Percentiles rank a stretch among this genome's conserved stretches.
Conservation (phyloP, 2,113 vertebrate genomes). For the Malurus alboscapulatus region DNA sequence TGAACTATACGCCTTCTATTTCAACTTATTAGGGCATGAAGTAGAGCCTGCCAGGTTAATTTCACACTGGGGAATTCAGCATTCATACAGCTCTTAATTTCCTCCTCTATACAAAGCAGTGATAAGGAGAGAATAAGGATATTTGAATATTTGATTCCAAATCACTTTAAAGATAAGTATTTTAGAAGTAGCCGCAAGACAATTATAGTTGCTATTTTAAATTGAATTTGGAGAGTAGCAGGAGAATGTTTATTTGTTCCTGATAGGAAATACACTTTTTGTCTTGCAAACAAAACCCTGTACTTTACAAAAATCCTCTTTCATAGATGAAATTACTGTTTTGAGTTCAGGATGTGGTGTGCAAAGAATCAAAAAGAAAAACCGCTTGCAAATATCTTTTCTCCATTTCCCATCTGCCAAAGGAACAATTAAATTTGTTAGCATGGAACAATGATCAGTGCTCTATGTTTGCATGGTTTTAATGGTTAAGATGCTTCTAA, state of each 20-base stretch:
- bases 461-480: background rate
- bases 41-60: slow-evolving; percentile 49
- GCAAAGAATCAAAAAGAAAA: slow-evolving; percentile 14
- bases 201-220: background rate
- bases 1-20: slow-evolving; percentile 44
- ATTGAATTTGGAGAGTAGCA: background rate
- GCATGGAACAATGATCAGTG: background rate
- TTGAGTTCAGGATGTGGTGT: slow-evolving; percentile 26
- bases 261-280: background rate
- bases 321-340: background rate
- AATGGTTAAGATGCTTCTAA: background rate
- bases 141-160: slow-evolving; percentile 20
- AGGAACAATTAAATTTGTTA: slow-evolving; percentile 2
- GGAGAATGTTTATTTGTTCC: background rate
- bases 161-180: background rate
- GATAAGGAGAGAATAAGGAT: background rate
- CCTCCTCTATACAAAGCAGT: background rate
- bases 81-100: slow-evolving; percentile 43
- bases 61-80: slow-evolving; percentile 14
- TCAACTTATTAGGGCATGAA: slow-evolving; percentile 60
- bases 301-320: slow-evolving; percentile 10
- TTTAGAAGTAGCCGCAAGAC: background rate
- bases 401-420: background rate
- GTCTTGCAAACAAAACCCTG: background rate
- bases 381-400: background rate